phyloP scores from a whole-genome alignment of 1,140 invertebrate genomes.

The Drosophila azteca region DNA sequence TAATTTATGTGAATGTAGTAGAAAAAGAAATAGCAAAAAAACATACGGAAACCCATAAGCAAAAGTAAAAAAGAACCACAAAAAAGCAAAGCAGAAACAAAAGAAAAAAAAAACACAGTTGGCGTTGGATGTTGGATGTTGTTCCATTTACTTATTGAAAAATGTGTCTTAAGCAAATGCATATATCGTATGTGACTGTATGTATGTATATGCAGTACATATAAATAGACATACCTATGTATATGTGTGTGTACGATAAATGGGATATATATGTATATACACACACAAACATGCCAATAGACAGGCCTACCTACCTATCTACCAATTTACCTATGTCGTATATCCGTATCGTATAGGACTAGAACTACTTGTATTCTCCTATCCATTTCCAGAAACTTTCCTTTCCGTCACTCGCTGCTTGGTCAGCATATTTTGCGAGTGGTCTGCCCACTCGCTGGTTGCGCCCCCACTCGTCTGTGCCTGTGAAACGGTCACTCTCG shows the following conservation, averaged over 20 bases:
- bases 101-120: slow-evolving; percentile 26
- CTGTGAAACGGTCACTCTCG: too few relatives aligned
- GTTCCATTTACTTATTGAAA: slow-evolving; percentile 73
- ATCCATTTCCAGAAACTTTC: too few relatives aligned
- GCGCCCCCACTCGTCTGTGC: too few relatives aligned
- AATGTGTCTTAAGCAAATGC: slow-evolving; percentile 71
- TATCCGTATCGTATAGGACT: too few relatives aligned
- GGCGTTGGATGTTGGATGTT: slow-evolving; percentile 49
- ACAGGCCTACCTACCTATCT: not conserved
- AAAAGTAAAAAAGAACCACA: not conserved
- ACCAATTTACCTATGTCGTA: not conserved
- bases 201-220: slow-evolving; percentile 4
- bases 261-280: slow-evolving; percentile 27
- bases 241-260: slow-evolving; percentile 37
- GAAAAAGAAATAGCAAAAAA: slow-evolving; percentile 14
- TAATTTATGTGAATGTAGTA: slow-evolving; percentile 46
- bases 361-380: too few relatives aligned
- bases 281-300: slow-evolving; percentile 20
- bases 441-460: too few relatives aligned
- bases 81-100: not conserved
- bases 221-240: slow-evolving; percentile 27
- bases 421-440: too few relatives aligned
- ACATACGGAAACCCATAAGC: not conserved
- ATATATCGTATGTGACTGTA: slow-evolving; percentile 19
- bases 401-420: too few relatives aligned